Base-by-base conservation (phyloP, 2,888 invertebrate genomes). In the Chirona hameri region DNA sequence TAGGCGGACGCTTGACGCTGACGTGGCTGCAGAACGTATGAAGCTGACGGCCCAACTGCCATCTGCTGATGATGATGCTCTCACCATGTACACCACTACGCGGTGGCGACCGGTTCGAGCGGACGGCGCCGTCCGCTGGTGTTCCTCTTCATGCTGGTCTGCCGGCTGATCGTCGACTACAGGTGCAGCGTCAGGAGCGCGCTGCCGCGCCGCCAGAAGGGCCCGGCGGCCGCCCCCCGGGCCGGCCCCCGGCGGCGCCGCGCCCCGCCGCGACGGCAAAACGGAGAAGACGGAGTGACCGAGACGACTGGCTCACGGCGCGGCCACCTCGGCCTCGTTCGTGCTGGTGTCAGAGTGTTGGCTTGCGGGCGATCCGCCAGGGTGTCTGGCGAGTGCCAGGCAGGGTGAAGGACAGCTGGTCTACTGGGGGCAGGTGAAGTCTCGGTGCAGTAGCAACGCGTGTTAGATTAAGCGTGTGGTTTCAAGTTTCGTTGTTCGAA, bases 41-140 rank as follows among this genome's bases (percentile, higher is more conserved):
- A 98, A 98, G 89, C 95, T 97, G 88, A 91, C 92, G 81, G 95
- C 97, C 97, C 79, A 98, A 98, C 89, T 89, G 94, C 18, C 92
- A 95, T 57, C 91, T 98, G 84, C 90, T 98, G 76, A 85, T 94
- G 82, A 89, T 97, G 85, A 97, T 96, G 92, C 87, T 96, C 84
- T 96, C 89, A 96, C 96, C 60, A 94, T 96, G 83, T 97, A 98
- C 88, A 96, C 96, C 97, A 97, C 88, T 93, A 95, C 87, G 94
- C 95, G 93, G 95, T 96, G 57, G 95, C 82, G 96, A 97, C 88
- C 95, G 95, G 85, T 93, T 97, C 88, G 96, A 97, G 88, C 91
- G 96, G 86, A 94, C 94, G 82, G 96, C 96, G 24, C 96, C 96
- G 0, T 94, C 96, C 96, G 83, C 89, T 96, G 87, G 96, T 91